Evolutionary conservation across 1,140 invertebrate species (phyloP).

Genomic region (Ectropis grisescens): DNA sequence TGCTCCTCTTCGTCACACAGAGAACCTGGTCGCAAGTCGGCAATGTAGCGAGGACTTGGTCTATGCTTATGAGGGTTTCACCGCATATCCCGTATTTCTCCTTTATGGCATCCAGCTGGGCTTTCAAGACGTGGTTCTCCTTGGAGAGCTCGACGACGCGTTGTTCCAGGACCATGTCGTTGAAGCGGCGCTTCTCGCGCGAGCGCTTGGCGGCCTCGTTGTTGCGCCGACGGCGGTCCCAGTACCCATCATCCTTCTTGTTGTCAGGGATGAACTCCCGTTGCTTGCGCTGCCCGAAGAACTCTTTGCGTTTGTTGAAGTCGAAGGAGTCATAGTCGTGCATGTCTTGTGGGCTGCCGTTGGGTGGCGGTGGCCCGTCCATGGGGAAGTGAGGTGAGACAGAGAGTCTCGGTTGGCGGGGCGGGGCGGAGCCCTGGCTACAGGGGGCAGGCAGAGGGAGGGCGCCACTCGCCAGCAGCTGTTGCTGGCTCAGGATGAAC

Average conservation of each 20-base stretch:
- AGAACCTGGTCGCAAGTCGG: constrained; percentile 87
- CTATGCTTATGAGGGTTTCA: constrained; percentile 86
- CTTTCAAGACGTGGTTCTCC: constrained; percentile 93
- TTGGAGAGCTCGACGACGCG: constrained; percentile 94
- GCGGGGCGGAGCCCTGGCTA: constrained; percentile 32
- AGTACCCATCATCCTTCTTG: constrained; percentile 97
- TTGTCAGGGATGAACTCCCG: constrained; percentile 97
- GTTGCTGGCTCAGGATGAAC: constrained; percentile 81
- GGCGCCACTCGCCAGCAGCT: constrained; percentile 64
- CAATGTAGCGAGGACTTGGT: constrained; percentile 87
- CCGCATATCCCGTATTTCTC: constrained; percentile 94
- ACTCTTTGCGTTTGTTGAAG: constrained; percentile 77
- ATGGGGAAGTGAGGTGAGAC: constrained; percentile 54
- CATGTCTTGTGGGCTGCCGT: constrained; percentile 50
- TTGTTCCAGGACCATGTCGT: constrained; percentile 97
- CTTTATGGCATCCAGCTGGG: constrained; percentile 92
- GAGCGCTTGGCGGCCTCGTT: constrained; percentile 97
- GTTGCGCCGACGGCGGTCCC: constrained; percentile 94
- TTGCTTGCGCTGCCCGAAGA: constrained; percentile 91
- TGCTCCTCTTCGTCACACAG: constrained; percentile 84
- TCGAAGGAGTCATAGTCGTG: constrained; percentile 70
- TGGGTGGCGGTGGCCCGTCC: constrained; percentile 51
- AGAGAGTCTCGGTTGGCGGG: constrained; percentile 42
- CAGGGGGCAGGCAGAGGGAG: constrained; percentile 36
- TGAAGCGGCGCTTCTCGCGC: constrained; percentile 94